Base-by-base conservation (phyloP, 2,113 vertebrate species). In the Paralichthys olivaceus region DNA sequence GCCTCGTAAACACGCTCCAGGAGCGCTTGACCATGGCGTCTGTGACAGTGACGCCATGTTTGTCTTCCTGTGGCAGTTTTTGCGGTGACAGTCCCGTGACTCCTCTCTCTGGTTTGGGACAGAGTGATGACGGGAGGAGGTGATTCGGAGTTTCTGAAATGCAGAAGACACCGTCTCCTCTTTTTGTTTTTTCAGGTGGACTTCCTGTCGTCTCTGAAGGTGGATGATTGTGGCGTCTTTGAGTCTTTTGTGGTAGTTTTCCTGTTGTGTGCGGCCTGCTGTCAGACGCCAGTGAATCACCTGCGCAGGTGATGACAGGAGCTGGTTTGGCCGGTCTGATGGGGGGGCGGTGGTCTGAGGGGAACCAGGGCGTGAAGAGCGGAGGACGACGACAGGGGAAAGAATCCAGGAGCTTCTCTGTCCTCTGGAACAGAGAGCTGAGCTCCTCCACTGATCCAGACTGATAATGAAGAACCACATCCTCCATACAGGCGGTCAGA, bases 341-440 rank as follows among this genome's bases (percentile, higher is more conserved):
- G 9, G 94, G 94, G 79, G 87, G 88, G 8, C 17, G 85, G 20
- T 4, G 15, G 17, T 91, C 86, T n/a, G 58, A 0, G 81, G 4
- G 94, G 93, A 91, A 97, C 96, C 96, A 98, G 8, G 94, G 95
- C 1, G 20, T 79, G 88, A 97, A 97, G 62, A 67, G 80, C 1
- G 93, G 93, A 61, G 93, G 83, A 0, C 74, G 78, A 25, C 94
- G 92, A 70, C 87, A 45, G 20, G 95, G 93, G 72, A 97, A 95
- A 1, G 94, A 89, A 77, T 95, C 89, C 61, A 97, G 71, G 6
- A 95, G 92, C 73, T 86, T 93, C 87, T 95, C 91, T 23, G 95
- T 90, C 37, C 87, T 84, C 47, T 89, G 83, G 22, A 96, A 66
- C 69, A 96, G 79, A 29, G 89, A 80, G 53, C 60, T 0, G 17